Base-by-base conservation (phyloP, 2,797 vertebrate genomes). In the Cuculus canorus region DNA sequence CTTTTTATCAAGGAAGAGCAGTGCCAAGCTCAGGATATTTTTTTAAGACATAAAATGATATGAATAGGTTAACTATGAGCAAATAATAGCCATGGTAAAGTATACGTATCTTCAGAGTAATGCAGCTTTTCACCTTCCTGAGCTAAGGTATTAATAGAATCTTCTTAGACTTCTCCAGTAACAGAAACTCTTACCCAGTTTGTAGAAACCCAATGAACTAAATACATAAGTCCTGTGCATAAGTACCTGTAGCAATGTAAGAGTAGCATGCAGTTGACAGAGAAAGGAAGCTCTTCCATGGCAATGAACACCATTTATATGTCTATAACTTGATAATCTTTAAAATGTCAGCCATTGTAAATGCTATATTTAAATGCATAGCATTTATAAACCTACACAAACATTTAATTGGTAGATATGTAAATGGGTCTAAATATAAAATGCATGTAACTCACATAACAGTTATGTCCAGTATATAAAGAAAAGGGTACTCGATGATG, bases 1-100 rank as follows among this genome's bases (percentile, higher is more conserved):
- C 86, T 90, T 80, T 90, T 91, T 53, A 37, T 93, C 84, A 30
- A 63, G 52, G 77, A 52, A 72, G 41, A 84, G 73, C 77, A 80
- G 2, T 21, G 35, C 59, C 63, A 80, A 63, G 39, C 39, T 84
- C 15, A 16, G 77, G 77, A 17, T 59, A 6, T 21, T 60, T 90
- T 90, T 85, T 64, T 66, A 69, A 68, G 70, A 83, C 69, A 25
- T 24, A 64, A 79, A 79, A 17, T 66, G 47, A 5, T 52, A 5
- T 68, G 63, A 54, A n/a, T 76, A 53, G 63, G 22, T n/a, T 41
- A 23, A 27, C 63, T 14, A 1, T 9, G 27, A 70, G 78, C 78
- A 91, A 78, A 50, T 16, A 6, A 56, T 4, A 27, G 14, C 37
- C 10, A 2, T n/a, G n/a, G 68, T 35, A 9, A 66, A 69, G 19